phyloP scores from a whole-genome alignment of 1,140 invertebrate genomes.

The Penaeus japonicus region DNA sequence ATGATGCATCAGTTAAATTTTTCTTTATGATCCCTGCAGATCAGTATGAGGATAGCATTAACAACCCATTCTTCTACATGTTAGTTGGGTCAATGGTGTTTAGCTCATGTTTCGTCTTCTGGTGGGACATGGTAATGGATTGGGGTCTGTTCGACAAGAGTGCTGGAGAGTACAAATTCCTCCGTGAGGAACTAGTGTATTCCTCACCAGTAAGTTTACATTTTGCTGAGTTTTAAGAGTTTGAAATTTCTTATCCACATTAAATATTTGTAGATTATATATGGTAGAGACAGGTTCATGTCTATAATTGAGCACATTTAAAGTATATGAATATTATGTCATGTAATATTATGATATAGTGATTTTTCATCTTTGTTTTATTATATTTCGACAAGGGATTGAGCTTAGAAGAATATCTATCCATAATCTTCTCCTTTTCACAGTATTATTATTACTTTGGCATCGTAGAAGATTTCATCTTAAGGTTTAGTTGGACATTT shows the following conservation, averaged over 20 bases:
- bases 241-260: neutral
- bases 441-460: constrained; percentile 88
- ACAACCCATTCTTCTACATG: constrained; percentile 81
- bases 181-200: constrained; percentile 75
- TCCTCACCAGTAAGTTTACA: constrained; percentile 62
- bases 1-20: constrained; percentile 60
- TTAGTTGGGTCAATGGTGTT: constrained; percentile 44
- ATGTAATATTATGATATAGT: no score
- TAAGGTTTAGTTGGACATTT: constrained; percentile 91
- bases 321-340: no score
- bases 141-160: constrained; percentile 95
- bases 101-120: constrained; percentile 56
- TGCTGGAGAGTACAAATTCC: constrained; percentile 79
- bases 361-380: neutral
- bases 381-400: neutral
- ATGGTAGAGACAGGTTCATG: no score
- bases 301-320: no score
- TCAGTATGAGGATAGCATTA: constrained; percentile 64
- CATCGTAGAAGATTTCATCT: constrained; percentile 92
- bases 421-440: neutral
- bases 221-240: neutral
- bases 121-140: constrained; percentile 98
- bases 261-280: neutral
- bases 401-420: neutral
- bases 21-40: constrained; percentile 70